A percentile compares a stretch with the other conserved stretches of the same genome.
These are phyloP conservation scores for Centroberyx gerrardi DNA, from an alignment of 2,797 vertebrate species.

Conservation along the genomic window DNA sequence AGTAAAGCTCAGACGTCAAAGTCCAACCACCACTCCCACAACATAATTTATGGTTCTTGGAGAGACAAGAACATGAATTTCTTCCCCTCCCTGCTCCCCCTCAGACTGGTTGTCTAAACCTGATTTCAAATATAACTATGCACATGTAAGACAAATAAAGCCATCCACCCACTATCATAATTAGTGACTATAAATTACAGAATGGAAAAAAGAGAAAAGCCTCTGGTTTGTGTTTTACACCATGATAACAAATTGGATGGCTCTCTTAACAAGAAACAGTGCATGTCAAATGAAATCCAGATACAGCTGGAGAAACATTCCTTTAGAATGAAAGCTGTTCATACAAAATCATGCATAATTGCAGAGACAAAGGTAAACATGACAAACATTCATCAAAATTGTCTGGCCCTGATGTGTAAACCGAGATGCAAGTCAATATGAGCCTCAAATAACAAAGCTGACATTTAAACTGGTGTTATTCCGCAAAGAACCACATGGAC, in stretches of 20 bases:
- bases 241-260: constrained; percentile 64
- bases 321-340: constrained; percentile 53
- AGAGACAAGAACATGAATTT: constrained; percentile 58
- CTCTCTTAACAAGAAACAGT: constrained; percentile 61
- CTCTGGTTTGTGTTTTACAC: constrained; percentile 71
- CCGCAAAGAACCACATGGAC: constrained; percentile 14
- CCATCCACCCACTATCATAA: constrained; percentile 69
- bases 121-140: constrained; percentile 73
- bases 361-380: constrained; percentile 55
- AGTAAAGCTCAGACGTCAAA: constrained; percentile 76
- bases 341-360: constrained; percentile 50
- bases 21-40: constrained; percentile 76
- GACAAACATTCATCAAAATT: constrained; percentile 63
- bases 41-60: constrained; percentile 79
- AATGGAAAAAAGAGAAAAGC: constrained; percentile 48
- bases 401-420: constrained; percentile 41
- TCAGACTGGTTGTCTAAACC: constrained; percentile 57
- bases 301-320: constrained; percentile 72
- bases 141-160: constrained; percentile 65
- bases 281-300: constrained; percentile 65
- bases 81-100: constrained; percentile 44
- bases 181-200: constrained; percentile 65
- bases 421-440: constrained; percentile 12
- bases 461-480: constrained; percentile 9
- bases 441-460: constrained; percentile 32